Conservation (phyloP, 2,113 vertebrate genomes). For the Macrotis lagotis region DNA sequence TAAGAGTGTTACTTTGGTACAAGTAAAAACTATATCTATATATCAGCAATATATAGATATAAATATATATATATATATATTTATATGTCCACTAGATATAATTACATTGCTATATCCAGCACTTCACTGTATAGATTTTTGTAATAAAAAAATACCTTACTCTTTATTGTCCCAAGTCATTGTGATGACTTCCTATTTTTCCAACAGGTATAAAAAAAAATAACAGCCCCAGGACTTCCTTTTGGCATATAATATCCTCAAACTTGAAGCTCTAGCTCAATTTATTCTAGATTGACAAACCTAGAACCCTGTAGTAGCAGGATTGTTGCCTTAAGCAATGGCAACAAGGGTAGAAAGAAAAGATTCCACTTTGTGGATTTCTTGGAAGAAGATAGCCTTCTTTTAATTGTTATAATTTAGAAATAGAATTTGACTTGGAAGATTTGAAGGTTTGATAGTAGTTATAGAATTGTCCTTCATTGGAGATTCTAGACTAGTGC, state of each 20-base stretch:
- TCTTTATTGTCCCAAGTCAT: constrained; percentile 80
- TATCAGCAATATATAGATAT: constrained; percentile 81
- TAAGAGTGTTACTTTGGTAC: constrained; percentile 84
- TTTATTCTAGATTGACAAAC: constrained; percentile 31
- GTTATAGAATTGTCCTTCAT: constrained; percentile 15
- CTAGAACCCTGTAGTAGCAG: background rate
- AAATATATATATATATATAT: constrained; percentile 81
- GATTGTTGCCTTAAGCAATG: background rate
- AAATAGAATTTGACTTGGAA: background rate
- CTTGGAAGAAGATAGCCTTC: constrained; percentile 23
- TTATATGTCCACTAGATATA: constrained; percentile 83
- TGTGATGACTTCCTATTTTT: constrained; percentile 72
- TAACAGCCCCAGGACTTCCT: constrained; percentile 13
- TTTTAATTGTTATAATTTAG: background rate
- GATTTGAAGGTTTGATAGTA: constrained; percentile 17
- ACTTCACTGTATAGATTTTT: constrained; percentile 88
- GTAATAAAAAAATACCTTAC: constrained; percentile 88
- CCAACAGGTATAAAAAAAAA: constrained; percentile 50
- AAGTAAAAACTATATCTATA: constrained; percentile 85
- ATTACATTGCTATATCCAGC: constrained; percentile 85
- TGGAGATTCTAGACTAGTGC: constrained; percentile 16
- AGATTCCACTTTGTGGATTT: constrained; percentile 11
- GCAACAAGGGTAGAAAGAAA: background rate
- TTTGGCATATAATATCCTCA: constrained; percentile 41
- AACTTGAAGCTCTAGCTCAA: background rate